Evolutionary conservation across 2,888 invertebrate species (phyloP).

Genomic region (Pachliopta kotzebuea): DNA sequence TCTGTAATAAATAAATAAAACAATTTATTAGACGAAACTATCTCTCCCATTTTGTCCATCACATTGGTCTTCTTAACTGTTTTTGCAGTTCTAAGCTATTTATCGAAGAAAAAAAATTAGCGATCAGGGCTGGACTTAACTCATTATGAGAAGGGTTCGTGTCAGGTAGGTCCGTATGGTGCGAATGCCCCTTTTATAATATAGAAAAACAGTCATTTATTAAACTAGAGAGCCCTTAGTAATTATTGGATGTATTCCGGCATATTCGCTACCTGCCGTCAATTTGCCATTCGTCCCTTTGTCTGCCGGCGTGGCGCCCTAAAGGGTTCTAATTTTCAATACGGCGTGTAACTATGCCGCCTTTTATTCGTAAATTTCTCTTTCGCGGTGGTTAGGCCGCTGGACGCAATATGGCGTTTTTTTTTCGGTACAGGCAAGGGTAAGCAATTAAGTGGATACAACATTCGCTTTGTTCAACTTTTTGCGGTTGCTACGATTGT

Average conservation of each 20-base stretch:
- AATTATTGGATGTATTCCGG: constrained; percentile 73
- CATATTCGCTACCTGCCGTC: constrained; percentile 79
- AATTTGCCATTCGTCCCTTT: constrained; percentile 78
- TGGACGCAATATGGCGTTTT: constrained; percentile 78
- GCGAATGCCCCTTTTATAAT: constrained; percentile 73
- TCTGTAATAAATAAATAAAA: neutral
- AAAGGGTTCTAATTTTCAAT: constrained; percentile 80
- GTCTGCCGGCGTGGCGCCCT: constrained; percentile 80
- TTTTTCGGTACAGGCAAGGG: constrained; percentile 65
- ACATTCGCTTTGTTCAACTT: constrained; percentile 57
- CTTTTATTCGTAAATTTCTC: constrained; percentile 77
- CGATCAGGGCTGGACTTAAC: constrained; percentile 58
- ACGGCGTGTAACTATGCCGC: constrained; percentile 75
- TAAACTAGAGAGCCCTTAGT: constrained; percentile 74
- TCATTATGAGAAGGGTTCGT: constrained; percentile 70
- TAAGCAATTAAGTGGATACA: constrained; percentile 73
- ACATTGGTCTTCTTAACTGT: neutral
- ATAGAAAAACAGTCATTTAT: constrained; percentile 79
- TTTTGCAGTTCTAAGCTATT: constrained; percentile 5
- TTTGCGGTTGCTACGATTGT: constrained; percentile 64
- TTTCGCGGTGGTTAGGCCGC: constrained; percentile 75
- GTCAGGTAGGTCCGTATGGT: constrained; percentile 78
- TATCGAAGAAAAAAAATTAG: constrained; percentile 33
- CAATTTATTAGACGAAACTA: neutral
- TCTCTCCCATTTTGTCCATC: neutral